These are phyloP conservation scores for Zoanthus sansibaricus DNA, from an alignment of 92 coral and sea anemone genomes.

Conservation along the genomic window DNA sequence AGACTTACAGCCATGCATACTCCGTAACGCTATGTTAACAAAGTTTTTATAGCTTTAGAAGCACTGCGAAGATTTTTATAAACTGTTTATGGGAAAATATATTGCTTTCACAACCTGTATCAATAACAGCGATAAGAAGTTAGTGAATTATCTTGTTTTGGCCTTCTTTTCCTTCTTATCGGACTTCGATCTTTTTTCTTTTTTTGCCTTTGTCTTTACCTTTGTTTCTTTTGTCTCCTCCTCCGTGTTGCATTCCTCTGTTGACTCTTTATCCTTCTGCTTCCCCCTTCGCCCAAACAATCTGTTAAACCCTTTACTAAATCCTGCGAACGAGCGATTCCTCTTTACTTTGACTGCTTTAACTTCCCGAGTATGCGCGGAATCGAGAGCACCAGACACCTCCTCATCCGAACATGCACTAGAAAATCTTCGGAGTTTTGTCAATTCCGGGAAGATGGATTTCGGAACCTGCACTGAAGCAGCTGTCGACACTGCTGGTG, in stretches of 20 bases:
- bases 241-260: background rate
- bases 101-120: no score
- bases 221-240: constrained; percentile 12
- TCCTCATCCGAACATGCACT: constrained; percentile 8
- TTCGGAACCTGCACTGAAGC: background rate
- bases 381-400: constrained; percentile 15
- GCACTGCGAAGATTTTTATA: no score
- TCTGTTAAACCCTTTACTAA: constrained; percentile 56
- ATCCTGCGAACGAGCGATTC: constrained; percentile 70
- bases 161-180: constrained; percentile 1
- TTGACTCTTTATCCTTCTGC: constrained; percentile 47
- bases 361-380: constrained; percentile 3
- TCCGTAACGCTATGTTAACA: no score
- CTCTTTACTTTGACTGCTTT: constrained; percentile 58
- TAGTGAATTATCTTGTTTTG: background rate
- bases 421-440: constrained; percentile 27
- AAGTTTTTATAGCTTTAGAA: no score
- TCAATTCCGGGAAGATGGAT: background rate
- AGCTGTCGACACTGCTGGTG: background rate
- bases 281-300: constrained; percentile 71
- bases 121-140: no score
- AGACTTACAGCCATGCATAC: no score
- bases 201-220: background rate
- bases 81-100: no score
- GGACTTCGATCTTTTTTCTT: constrained; percentile 10